Evolutionary conservation across 2,888 invertebrate genomes (phyloP), one percentile per base, ranked within the genome.

Genomic region (Pyrrhia umbra): DNA sequence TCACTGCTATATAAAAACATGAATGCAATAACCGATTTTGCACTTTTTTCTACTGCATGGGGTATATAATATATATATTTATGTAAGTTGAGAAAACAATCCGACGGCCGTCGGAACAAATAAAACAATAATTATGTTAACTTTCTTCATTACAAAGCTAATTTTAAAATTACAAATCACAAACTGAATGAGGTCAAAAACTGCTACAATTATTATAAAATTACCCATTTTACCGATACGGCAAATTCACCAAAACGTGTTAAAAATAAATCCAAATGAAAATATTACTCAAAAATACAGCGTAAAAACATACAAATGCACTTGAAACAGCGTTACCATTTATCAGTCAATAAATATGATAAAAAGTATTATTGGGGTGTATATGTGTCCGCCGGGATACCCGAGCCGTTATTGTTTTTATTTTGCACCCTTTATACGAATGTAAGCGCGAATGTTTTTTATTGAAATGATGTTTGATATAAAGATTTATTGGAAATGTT

Each of bases 301-400:
- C 52, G 83, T 83, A 82, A 80, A 66, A 90, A 93, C 94, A 93
- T 81, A 92, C 85, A 92, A 94, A 93, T 88, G 93, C 93, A 92
- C 93, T 94, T 89, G 88, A 76, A 78, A 80, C 75, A 85, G 79
- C 84, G 83, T 87, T 86, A 82, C 90, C 92, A 94, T 94, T 93
- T 92, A 91, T 90, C 93, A 94, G 93, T 92, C 92, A 91, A 95
- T 95, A 95, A 94, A 95, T 94, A 94, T 94, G 94, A 94, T 94
- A 94, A 92, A 94, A 94, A 90, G 93, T 93, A 88, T 93, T 93
- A 94, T 93, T 89, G 92, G 92, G 91, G 92, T 84, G 90, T 84
- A 85, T 92, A 94, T 91, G 93, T 84, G 88, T 80, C 94, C 92
- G 80, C 62, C 63, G 94, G 93, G 94, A 92, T 78, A 75, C 72